A percentile compares a stretch with the other conserved stretches of the same genome.
Conservation (phyloP, 2,888 invertebrate species). For the Stenolophus ochropezus region DNA sequence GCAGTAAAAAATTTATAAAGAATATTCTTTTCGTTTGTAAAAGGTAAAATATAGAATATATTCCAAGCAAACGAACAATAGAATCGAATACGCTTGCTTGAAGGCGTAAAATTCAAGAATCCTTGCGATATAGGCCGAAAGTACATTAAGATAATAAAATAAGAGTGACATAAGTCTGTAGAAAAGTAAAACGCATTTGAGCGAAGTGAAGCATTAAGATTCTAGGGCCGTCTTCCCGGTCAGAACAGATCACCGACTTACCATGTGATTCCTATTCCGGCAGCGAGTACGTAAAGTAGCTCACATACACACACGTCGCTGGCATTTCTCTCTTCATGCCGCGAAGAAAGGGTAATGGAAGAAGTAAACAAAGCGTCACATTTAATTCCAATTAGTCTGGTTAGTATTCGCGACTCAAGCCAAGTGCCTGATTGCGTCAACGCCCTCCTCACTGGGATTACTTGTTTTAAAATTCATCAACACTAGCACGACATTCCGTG, state of each 20-base stretch:
- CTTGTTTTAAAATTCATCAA: slow-evolving; percentile 4
- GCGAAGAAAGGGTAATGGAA: slow-evolving; percentile 35
- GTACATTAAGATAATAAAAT: slow-evolving; percentile 40
- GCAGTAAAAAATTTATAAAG: too few species aligned
- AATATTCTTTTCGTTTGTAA: too few species aligned
- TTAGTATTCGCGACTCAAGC: slow-evolving; percentile 27
- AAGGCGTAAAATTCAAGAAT: background rate
- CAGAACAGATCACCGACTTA: slow-evolving; percentile 40
- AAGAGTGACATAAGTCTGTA: slow-evolving; percentile 1
- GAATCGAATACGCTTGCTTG: background rate
- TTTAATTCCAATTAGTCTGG: slow-evolving; percentile 39
- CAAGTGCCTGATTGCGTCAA: background rate
- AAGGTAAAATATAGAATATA: too few species aligned
- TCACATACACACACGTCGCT: slow-evolving; percentile 8
- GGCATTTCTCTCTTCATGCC: slow-evolving; percentile 2
- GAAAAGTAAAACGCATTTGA: slow-evolving; percentile 29
- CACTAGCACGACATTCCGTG: too few species aligned
- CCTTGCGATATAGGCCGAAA: background rate
- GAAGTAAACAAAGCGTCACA: slow-evolving; percentile 27
- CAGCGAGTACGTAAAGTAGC: slow-evolving; percentile 14
- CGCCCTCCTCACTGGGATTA: background rate
- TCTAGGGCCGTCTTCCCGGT: slow-evolving; percentile 9
- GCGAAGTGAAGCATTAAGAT: slow-evolving; percentile 26
- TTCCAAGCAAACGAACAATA: too few species aligned
- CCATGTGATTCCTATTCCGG: slow-evolving; percentile 36